Evolutionary conservation across 92 coral and sea anemone genomes (phyloP).

Genomic region (Parazoanthus darwini): DNA sequence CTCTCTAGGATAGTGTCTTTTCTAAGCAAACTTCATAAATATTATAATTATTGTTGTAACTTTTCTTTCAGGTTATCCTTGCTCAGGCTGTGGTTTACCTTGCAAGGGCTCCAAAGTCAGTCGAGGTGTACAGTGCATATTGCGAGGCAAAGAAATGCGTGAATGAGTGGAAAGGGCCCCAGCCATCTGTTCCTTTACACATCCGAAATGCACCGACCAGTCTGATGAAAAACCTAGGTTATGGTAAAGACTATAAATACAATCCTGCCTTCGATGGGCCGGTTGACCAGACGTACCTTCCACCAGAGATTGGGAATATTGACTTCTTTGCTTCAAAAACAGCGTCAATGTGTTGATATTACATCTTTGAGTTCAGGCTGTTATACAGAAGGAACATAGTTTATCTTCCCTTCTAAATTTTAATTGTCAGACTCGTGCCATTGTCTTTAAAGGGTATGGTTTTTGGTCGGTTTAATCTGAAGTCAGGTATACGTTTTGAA

Average conservation of each 20-base stretch:
- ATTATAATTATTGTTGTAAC: not conserved
- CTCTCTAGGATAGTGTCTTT: too few relatives aligned
- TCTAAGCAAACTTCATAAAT: too few relatives aligned
- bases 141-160: constrained; percentile 79
- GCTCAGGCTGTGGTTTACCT: constrained; percentile 93
- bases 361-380: not conserved
- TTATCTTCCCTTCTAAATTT: too few relatives aligned
- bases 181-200: constrained; percentile 93
- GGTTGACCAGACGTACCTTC: constrained; percentile 89
- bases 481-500: too few relatives aligned
- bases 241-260: constrained; percentile 90
- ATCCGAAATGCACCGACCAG: constrained; percentile 96
- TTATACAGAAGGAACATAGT: too few relatives aligned
- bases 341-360: not conserved
- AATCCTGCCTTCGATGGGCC: constrained; percentile 86
- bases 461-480: too few relatives aligned
- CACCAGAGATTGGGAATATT: constrained; percentile 72
- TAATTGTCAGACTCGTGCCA: too few relatives aligned
- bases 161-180: constrained; percentile 86
- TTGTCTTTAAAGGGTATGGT: too few relatives aligned
- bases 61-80: constrained; percentile 78
- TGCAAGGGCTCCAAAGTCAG: constrained; percentile 92
- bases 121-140: constrained; percentile 91
- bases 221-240: constrained; percentile 88
- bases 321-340: constrained; percentile 67